phyloP scores from a whole-genome alignment of 2,113 vertebrate species.

The Heloderma charlesbogerti region DNA sequence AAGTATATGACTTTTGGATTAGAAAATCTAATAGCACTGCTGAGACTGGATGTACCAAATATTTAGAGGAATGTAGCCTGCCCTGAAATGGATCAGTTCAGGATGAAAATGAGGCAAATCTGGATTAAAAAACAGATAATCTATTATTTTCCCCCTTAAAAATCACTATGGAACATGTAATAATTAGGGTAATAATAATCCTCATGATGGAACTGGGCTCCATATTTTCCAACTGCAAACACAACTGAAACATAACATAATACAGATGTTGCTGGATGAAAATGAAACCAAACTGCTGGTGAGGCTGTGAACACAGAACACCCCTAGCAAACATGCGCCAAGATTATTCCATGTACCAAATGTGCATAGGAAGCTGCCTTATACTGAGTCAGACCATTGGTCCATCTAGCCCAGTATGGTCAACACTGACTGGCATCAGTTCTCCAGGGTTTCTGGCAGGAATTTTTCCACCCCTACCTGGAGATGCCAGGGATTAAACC shows the following conservation, averaged over 20 bases:
- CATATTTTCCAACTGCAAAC: neutral
- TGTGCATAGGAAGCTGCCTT: neutral
- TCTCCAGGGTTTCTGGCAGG: no score
- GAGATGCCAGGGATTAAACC: no score
- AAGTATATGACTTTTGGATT: slow-evolving; percentile 4
- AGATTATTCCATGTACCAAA: neutral
- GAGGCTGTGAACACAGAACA: neutral
- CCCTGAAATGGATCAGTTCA: slow-evolving; percentile 34
- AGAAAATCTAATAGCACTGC: slow-evolving; percentile 18
- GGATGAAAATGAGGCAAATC: slow-evolving; percentile 17
- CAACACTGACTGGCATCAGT: no score
- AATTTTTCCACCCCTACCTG: no score
- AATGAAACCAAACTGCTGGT: neutral
- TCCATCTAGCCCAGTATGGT: no score
- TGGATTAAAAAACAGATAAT: neutral
- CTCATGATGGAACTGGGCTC: neutral
- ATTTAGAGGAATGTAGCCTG: neutral
- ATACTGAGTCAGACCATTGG: no score
- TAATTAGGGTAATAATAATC: neutral
- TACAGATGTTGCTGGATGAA: neutral
- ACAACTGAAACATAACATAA: neutral
- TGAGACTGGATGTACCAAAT: neutral
- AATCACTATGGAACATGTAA: neutral
- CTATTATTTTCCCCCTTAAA: neutral
- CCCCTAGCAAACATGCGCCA: neutral